phyloP scores from a whole-genome alignment of 2,113 vertebrate genomes.

The Bubo bubo region DNA sequence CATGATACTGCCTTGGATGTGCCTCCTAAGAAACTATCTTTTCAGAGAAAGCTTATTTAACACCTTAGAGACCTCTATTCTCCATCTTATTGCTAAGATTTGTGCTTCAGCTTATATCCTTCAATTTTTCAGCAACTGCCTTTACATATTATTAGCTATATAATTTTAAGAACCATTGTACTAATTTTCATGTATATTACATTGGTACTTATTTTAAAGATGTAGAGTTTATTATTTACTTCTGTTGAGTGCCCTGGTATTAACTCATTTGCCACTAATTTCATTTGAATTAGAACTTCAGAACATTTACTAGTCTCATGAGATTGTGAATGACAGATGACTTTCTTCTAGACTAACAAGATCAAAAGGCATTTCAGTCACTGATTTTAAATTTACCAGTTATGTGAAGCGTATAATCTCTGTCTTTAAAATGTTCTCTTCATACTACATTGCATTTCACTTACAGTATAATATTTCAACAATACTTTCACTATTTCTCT shows the following conservation, averaged over 20 bases:
- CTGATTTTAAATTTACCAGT: neutral
- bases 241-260: neutral
- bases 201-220: neutral
- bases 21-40: neutral
- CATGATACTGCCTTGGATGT: neutral
- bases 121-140: neutral
- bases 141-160: neutral
- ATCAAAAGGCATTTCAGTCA: neutral
- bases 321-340: neutral
- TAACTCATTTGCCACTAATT: neutral
- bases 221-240: neutral
- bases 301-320: neutral
- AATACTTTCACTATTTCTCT: neutral
- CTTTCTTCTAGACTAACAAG: neutral
- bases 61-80: neutral
- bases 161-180: neutral
- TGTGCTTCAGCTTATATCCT: neutral
- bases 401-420: rapidly evolving
- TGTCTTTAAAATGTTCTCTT: neutral
- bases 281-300: neutral
- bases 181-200: neutral
- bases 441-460: neutral
- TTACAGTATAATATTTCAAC: neutral
- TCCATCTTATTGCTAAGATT: neutral
- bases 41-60: neutral